Conservation (phyloP, 2,797 vertebrate genomes). For the Carcharodon carcharias region DNA sequence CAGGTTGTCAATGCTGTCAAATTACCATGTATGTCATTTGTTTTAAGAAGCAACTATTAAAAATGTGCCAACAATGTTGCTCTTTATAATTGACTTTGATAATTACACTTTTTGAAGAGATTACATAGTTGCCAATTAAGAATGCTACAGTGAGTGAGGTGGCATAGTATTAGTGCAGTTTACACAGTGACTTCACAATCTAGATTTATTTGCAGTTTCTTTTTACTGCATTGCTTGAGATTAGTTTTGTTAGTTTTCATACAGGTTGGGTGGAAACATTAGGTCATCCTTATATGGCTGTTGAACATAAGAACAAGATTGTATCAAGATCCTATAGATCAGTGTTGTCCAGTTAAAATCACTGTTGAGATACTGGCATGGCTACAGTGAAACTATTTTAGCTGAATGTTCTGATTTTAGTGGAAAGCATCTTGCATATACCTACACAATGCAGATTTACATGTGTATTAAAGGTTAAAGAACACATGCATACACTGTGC, state of each 20-base stretch:
- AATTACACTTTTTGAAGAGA: not conserved
- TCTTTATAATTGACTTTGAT: not conserved
- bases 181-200: not conserved
- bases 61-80: conserved; percentile 3
- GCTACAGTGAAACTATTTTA: not conserved
- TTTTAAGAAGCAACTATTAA: not conserved
- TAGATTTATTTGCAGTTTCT: not conserved
- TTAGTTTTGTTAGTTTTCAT: not conserved
- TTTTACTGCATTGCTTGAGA: not conserved
- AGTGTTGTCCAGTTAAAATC: not conserved
- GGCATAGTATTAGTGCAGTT: not conserved
- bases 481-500: not conserved
- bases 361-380: not conserved
- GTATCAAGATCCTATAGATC: not conserved
- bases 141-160: not conserved
- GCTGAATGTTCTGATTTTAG: not conserved
- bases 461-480: not conserved
- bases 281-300: not conserved
- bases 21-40: conserved; percentile 4
- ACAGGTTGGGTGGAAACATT: not conserved
- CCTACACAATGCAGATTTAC: not conserved
- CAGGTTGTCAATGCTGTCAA: not conserved
- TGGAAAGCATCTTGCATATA: not conserved
- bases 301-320: not conserved
- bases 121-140: not conserved